phyloP scores from a whole-genome alignment of 2,113 vertebrate genomes.

The Sigmodon hispidus region DNA sequence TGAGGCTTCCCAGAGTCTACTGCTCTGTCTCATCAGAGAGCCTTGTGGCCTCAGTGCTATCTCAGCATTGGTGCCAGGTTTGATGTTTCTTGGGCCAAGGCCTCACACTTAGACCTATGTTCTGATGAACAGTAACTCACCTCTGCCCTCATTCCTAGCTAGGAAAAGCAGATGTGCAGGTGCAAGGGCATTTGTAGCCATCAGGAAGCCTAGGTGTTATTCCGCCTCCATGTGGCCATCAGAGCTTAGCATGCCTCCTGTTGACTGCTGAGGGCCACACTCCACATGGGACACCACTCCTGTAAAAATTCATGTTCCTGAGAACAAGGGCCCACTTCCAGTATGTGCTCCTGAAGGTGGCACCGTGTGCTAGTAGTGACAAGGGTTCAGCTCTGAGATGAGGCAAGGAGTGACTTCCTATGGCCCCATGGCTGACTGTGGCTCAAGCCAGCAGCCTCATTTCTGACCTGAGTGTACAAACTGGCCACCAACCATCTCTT shows the following conservation, averaged over 20 bases:
- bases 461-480: rapidly evolving
- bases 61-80: not conserved
- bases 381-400: not conserved
- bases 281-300: too few species aligned
- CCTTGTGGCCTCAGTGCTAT: rapidly evolving
- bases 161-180: not conserved
- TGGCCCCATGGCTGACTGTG: too few species aligned
- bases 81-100: too few species aligned
- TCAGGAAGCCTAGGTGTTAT: rapidly evolving
- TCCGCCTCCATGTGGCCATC: rapidly evolving
- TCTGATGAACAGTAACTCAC: not conserved
- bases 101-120: not conserved
- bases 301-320: rapidly evolving
- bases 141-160: not conserved
- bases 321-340: not conserved
- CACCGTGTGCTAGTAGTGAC: rapidly evolving
- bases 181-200: rapidly evolving
- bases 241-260: rapidly evolving
- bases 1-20: not conserved
- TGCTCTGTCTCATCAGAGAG: not conserved
- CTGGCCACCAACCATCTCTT: rapidly evolving
- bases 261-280: rapidly evolving
- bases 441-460: rapidly evolving
- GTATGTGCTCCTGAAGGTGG: rapidly evolving
- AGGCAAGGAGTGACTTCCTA: not conserved